Base-by-base conservation (phyloP, 2,888 invertebrate genomes). In the Hermaeophaga mercurialis region DNA sequence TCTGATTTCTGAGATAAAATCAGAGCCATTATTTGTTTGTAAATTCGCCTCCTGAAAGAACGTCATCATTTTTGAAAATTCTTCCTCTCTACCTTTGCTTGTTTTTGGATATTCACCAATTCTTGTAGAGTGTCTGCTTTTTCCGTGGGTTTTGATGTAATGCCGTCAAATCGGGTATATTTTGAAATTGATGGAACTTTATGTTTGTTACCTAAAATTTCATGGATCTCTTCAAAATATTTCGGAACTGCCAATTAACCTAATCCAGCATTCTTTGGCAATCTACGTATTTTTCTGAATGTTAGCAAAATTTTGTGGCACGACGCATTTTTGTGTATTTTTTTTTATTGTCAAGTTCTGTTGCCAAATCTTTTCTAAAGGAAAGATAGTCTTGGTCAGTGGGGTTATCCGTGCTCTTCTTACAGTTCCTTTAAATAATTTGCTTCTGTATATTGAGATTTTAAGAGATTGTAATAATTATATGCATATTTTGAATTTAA, bases 141-240 rank as follows among this genome's bases (percentile, higher is more conserved):
- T 41, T 34, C 7, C 18, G 3, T 22, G 22, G 24, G 9, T 44
- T 15, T 14, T 38, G 44, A 5, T 12, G 54, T 46, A 46, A 46
- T 46, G 31, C 45, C 46, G 9, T 46, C 18, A 12, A 54, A n/a
- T n/a, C n/a, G n/a, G n/a, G n/a, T n/a, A n/a, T n/a, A n/a, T n/a
- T n/a, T n/a, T n/a, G n/a, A n/a, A n/a, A n/a, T n/a, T n/a, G n/a
- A n/a, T n/a, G n/a, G n/a, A n/a, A n/a, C 38, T 36, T 54, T 54
- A 17, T 54, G 54, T 54, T 54, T 54, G 36, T 45, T 36, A 11
- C 19, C 54, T 14, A 54, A 34, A 12, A 54, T 54, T 7, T 33
- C 19, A 11, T 45, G 46, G 17, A 54, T 15, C 19, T 54, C 39
- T 36, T 54, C 46, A 6, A 38, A 54, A 28, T 26, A 54, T 36